Percentiles rank a stretch among this genome's conserved stretches.
These are phyloP conservation scores for Embidobia sp. DNA, from an alignment of 2,888 invertebrate genomes.

Conservation along the genomic window DNA sequence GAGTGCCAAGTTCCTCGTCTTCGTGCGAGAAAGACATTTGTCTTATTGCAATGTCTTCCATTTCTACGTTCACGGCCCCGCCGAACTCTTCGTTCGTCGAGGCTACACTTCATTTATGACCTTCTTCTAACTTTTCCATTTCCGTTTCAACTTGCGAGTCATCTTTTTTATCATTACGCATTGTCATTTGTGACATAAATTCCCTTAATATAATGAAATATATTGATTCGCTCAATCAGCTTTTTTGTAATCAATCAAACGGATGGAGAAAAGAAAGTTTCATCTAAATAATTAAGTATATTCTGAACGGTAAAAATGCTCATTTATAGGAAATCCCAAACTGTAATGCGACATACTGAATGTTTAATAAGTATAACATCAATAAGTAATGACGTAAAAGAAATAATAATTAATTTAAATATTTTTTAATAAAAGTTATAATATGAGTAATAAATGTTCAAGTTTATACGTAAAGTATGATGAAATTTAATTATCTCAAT, in stretches of 20 bases:
- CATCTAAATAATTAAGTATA: no score
- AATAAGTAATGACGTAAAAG: no score
- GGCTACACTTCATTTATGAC: constrained; percentile 55
- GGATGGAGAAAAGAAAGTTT: no score
- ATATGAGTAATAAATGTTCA: no score
- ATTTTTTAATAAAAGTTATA: no score
- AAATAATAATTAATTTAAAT: no score
- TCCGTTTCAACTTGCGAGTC: constrained; percentile 18
- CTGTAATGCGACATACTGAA: no score
- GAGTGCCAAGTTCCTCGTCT: constrained; percentile 54
- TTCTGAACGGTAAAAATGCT: no score
- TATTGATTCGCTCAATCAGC: constrained; percentile 7
- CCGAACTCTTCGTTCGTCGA: constrained; percentile 26
- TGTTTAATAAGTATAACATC: no score
- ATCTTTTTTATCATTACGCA: constrained; percentile 38
- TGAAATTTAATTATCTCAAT: no score
- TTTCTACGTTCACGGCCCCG: constrained; percentile 8
- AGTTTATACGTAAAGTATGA: no score
- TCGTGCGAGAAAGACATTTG: constrained; percentile 36
- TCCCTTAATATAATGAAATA: constrained; percentile 22
- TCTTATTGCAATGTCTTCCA: constrained; percentile 41
- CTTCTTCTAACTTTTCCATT: constrained; percentile 56
- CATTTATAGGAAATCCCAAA: no score
- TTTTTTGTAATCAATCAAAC: not conserved
- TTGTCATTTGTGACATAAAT: constrained; percentile 15